Conservation (phyloP, 2,797 vertebrate species). For the Periophthalmus magnuspinnatus region DNA sequence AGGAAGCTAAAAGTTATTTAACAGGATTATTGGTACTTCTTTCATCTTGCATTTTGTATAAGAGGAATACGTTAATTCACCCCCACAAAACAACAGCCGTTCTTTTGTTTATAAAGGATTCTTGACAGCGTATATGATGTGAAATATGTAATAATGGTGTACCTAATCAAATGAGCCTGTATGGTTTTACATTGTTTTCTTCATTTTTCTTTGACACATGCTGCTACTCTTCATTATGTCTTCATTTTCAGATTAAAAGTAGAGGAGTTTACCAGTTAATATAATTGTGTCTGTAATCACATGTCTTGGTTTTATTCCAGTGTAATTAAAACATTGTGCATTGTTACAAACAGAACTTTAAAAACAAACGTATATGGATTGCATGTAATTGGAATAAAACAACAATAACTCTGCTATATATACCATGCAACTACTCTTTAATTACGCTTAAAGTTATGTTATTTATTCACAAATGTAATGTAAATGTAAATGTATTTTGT, state of each 20-base stretch:
- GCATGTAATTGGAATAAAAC: not conserved
- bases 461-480: not conserved
- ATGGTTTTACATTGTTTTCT: not conserved
- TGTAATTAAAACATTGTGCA: not conserved
- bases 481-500: conserved; percentile 53
- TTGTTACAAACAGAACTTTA: no score
- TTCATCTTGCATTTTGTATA: not conserved
- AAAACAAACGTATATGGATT: not conserved
- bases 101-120: not conserved
- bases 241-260: not conserved
- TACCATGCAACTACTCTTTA: no score
- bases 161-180: not conserved
- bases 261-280: not conserved
- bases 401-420: not conserved
- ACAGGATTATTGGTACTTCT: not conserved
- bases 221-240: not conserved
- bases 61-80: not conserved
- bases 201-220: not conserved
- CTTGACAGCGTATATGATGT: not conserved
- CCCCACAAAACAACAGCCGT: not conserved
- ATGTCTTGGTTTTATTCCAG: not conserved
- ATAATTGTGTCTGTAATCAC: not conserved
- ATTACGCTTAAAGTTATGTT: not conserved
- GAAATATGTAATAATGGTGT: not conserved
- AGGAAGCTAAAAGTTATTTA: not conserved